Evolutionary conservation across 2,113 vertebrate species (phyloP).

Genomic region (Salvelinus namaycush): DNA sequence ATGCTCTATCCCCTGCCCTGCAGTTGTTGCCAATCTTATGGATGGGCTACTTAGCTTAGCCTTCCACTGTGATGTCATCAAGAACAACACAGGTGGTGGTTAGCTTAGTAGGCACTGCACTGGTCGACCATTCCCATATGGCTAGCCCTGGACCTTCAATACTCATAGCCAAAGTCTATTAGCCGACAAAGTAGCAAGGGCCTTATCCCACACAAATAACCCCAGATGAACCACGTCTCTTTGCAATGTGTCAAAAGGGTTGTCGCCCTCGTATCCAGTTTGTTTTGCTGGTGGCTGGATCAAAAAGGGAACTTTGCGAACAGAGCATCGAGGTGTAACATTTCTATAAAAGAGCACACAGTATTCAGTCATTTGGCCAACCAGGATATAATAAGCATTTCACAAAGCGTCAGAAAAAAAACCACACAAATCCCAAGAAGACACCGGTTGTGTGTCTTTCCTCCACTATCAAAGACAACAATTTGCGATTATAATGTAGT

Average conservation of each 20-base stretch:
- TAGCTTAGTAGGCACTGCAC: background rate
- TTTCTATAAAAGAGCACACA: too few relatives aligned
- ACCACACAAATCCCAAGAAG: conserved; percentile 25
- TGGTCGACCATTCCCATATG: background rate
- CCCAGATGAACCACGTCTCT: too few relatives aligned
- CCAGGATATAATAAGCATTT: background rate
- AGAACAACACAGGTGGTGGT: background rate
- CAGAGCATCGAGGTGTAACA: background rate
- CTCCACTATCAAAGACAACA: conserved; percentile 45
- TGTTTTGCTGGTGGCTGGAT: background rate
- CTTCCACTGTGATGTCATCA: background rate
- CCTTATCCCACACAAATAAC: too few relatives aligned
- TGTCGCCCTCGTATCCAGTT: background rate
- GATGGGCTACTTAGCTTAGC: too few relatives aligned
- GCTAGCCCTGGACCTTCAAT: background rate
- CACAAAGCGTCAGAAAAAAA: conserved; percentile 19
- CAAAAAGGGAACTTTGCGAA: background rate
- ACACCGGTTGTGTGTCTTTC: conserved; percentile 31
- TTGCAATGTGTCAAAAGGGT: background rate
- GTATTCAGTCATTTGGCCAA: background rate
- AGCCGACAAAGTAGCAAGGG: too few relatives aligned
- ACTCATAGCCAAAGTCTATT: too few relatives aligned
- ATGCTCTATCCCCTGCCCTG: background rate
- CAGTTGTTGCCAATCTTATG: background rate
- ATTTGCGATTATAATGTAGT: conserved; percentile 61